These are phyloP conservation scores for Porites cylindrica DNA, from an alignment of 92 coral and sea anemone genomes.

Conservation along the genomic window DNA sequence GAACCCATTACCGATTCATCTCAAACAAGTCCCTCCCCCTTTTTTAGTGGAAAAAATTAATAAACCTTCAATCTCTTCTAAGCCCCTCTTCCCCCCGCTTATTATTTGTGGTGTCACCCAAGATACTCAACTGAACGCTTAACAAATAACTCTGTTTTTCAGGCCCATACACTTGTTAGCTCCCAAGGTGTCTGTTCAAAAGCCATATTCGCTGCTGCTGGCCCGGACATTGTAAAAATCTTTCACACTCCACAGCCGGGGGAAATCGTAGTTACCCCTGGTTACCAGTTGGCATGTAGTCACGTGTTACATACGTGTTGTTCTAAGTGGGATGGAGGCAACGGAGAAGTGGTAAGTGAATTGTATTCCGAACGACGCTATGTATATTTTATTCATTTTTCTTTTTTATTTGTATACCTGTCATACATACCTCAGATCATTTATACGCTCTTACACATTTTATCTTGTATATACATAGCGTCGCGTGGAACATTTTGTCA, in stretches of 20 bases:
- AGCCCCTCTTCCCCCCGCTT: too few relatives aligned
- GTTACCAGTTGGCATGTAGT: slow-evolving; percentile 53
- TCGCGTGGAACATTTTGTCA: too few relatives aligned
- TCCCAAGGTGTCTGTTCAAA: slow-evolving; percentile 47
- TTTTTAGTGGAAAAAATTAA: too few relatives aligned
- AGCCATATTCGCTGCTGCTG: slow-evolving; percentile 58
- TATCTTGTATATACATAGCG: too few relatives aligned
- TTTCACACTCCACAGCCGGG: slow-evolving; percentile 33
- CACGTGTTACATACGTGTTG: slow-evolving; percentile 67
- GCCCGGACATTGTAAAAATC: slow-evolving; percentile 40
- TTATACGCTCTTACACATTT: too few relatives aligned
- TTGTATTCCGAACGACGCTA: neutral
- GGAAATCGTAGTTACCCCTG: slow-evolving; percentile 43
- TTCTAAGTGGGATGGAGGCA: slow-evolving; percentile 38
- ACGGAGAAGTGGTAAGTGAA: slow-evolving; percentile 15
- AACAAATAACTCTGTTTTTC: slow-evolving; percentile 25
- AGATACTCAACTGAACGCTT: neutral
- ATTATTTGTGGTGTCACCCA: too few relatives aligned
- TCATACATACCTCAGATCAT: too few relatives aligned
- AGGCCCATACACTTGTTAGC: slow-evolving; percentile 48
- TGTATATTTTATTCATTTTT: too few relatives aligned
- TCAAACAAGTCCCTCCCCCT: too few relatives aligned
- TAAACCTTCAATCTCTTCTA: too few relatives aligned
- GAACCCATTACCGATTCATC: too few relatives aligned
- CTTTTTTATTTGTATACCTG: too few relatives aligned